Evolutionary conservation across 30 jellyfish, hydroid and myxozoan species (phyloP), one percentile per base, ranked within the genome.

Genomic region (Turritopsis dohrnii): DNA sequence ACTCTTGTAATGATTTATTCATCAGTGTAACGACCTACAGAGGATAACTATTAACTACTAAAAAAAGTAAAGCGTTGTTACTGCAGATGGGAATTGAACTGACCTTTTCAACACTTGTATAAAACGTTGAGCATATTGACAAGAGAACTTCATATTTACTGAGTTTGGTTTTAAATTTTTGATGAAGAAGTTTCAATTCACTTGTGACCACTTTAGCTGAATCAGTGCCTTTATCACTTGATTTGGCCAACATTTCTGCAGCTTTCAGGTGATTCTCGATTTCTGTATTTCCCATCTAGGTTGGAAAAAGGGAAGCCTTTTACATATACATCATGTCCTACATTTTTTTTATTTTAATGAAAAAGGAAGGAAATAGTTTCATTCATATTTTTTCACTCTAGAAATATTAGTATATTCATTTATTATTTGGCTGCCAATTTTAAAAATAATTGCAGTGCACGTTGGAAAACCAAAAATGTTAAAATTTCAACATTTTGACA

Each of bases 31-130:
- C 88, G 7, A 91, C 79, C 97, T 91, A 84, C 24, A 71, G 25
- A 71, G 29, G 71, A 28, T 29, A 22, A 66, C 18, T 7, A 29
- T 53, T 23, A 29, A 66, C 18, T 7, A 29, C 28, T 23, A 29
- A 27, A 28, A 13, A 7, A 75, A 22, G 26, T 9, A 75, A 23
- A 75, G 21, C 65, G 9, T 28, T 75, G 60, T 13, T 41, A 13
- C 13, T 41, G 60, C 60, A 13, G 83, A 29, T n/a, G 41, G 24
- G 83, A 29, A 74, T 20, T 9, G 27, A 74, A 23, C 65, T 24
- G 83, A 23, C 98, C 98, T 88, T 87, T 71, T 87, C 98, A 30
- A 93, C 96, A 79, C 96, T 84, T 65, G 96, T 71, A 83, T 92
- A 92, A 82, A 92, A 92, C 23, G 98, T 92, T 8, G 88, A 84